These are phyloP conservation scores for Drosophila takahashii DNA, from an alignment of 1,140 invertebrate species.

Conservation along the genomic window DNA sequence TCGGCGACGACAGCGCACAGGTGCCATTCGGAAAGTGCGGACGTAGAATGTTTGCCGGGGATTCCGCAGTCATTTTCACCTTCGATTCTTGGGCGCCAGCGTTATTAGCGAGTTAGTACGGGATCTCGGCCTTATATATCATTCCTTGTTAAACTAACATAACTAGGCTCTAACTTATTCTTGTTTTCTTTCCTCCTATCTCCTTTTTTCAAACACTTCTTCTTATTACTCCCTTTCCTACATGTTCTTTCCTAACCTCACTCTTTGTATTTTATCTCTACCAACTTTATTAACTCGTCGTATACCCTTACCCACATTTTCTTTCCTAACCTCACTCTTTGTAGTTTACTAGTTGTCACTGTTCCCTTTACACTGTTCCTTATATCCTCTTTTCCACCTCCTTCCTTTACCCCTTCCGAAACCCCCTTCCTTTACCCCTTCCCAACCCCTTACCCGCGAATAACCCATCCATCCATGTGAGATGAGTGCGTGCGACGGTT, in stretches of 20 bases:
- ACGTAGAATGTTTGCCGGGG: conserved; percentile 52
- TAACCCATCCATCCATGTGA: conserved; percentile 20
- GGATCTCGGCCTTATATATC: not conserved
- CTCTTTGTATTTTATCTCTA: not conserved
- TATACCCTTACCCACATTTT: not conserved
- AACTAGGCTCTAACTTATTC: not conserved
- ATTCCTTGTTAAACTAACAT: not conserved
- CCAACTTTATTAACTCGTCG: not conserved
- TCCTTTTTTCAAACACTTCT: not conserved
- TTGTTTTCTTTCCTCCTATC: not conserved
- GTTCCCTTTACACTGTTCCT: not conserved
- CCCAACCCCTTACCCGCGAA: not conserved
- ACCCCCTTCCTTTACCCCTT: not conserved
- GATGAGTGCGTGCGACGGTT: conserved; percentile 44
- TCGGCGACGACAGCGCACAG: conserved; percentile 74
- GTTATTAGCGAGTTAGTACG: not conserved
- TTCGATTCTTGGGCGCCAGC: not conserved
- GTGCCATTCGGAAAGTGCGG: conserved; percentile 78
- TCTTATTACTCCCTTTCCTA: not conserved
- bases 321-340: not conserved
- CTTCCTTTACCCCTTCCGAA: not conserved
- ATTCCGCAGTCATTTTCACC: conserved; percentile 1
- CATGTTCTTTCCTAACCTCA: not conserved
- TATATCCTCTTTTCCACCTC: not conserved
- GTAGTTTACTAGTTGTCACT: not conserved